These are phyloP conservation scores for Latrodectus elegans DNA, from an alignment of 2,888 invertebrate species.

Conservation along the genomic window DNA sequence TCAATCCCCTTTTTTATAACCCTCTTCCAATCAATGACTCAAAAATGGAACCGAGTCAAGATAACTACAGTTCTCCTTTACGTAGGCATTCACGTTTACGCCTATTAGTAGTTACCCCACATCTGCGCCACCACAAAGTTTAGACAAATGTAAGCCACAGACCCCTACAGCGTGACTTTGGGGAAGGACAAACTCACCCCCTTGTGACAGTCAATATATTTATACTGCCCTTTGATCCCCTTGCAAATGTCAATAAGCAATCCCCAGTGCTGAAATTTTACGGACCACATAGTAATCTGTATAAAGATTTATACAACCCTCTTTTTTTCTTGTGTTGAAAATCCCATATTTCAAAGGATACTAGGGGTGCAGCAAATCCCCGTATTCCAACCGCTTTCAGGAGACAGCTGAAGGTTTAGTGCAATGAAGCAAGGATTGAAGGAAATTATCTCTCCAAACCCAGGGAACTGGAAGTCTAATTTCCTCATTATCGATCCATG, in stretches of 20 bases:
- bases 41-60: too few relatives aligned
- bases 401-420: conserved; percentile 12
- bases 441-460: too few relatives aligned
- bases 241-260: not conserved
- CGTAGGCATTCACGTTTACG: not conserved
- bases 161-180: too few relatives aligned
- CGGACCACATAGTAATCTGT: conserved; percentile 9
- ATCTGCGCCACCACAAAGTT: too few relatives aligned
- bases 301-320: conserved; percentile 9
- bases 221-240: conserved; percentile 26
- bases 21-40: too few relatives aligned
- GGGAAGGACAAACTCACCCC: not conserved
- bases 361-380: not conserved
- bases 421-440: not conserved
- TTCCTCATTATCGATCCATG: too few relatives aligned
- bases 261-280: conserved; percentile 9
- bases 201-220: conserved; percentile 20
- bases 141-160: too few relatives aligned
- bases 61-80: not conserved
- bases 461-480: too few relatives aligned
- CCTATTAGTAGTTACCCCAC: too few relatives aligned
- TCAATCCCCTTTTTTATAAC: too few relatives aligned
- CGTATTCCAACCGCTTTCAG: not conserved
- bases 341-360: not conserved
- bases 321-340: conserved; percentile 17